These are phyloP conservation scores for Heliornis fulica DNA, from an alignment of 2,113 vertebrate genomes.

Conservation along the genomic window DNA sequence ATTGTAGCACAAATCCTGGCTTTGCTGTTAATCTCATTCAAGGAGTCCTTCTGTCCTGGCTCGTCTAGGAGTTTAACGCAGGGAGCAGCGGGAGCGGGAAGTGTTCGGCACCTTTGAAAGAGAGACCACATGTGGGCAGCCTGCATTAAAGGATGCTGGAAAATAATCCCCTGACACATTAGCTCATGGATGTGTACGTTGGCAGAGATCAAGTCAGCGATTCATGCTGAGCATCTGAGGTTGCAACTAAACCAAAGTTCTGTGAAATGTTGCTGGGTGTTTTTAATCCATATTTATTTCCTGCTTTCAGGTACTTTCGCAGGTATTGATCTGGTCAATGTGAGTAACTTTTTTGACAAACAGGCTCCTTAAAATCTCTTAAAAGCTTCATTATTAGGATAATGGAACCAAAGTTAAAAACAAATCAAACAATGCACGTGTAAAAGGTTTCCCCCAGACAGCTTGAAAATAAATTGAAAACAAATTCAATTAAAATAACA, in stretches of 20 bases:
- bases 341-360: slow-evolving; percentile 58
- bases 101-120: slow-evolving; percentile 3
- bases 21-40: slow-evolving; percentile 27
- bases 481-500: slow-evolving; percentile 84
- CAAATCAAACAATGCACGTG: slow-evolving; percentile 72
- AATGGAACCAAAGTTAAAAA: slow-evolving; percentile 73
- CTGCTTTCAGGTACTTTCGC: neutral
- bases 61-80: neutral
- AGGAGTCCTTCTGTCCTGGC: slow-evolving; percentile 21
- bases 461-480: slow-evolving; percentile 78
- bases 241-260: neutral
- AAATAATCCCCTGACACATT: slow-evolving; percentile 36
- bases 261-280: slow-evolving; percentile 9
- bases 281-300: slow-evolving; percentile 34
- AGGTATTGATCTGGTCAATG: slow-evolving; percentile 65
- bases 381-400: slow-evolving; percentile 78
- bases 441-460: slow-evolving; percentile 74
- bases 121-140: neutral
- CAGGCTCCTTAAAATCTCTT: slow-evolving; percentile 56
- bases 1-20: slow-evolving; percentile 15
- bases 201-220: neutral
- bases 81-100: neutral
- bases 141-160: slow-evolving; percentile 10
- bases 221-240: slow-evolving; percentile 26
- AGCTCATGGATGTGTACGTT: slow-evolving; percentile 21